phyloP scores from a whole-genome alignment of 2,797 vertebrate genomes.

The Enteromius viviparus region DNA sequence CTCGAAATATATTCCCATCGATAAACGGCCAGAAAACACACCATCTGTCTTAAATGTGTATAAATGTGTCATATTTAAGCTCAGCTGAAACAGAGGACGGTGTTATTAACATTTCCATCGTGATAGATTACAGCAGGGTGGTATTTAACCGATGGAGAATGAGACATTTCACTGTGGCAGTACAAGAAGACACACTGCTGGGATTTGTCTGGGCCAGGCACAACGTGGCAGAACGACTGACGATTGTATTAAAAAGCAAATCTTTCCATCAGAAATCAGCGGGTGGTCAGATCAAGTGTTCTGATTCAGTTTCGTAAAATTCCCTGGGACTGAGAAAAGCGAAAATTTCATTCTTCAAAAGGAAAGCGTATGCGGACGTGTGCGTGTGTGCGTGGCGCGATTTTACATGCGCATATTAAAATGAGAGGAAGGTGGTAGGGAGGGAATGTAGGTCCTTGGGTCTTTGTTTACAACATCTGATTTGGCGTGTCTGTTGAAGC shows the following conservation, averaged over 20 bases:
- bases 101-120: slow-evolving; percentile 47
- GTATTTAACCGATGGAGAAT: slow-evolving; percentile 68
- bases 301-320: slow-evolving; percentile 69
- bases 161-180: slow-evolving; percentile 44
- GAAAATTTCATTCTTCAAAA: slow-evolving; percentile 56
- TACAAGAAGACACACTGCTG: slow-evolving; percentile 72
- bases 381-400: slow-evolving; percentile 57
- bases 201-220: slow-evolving; percentile 77
- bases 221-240: slow-evolving; percentile 77
- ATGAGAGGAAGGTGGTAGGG: slow-evolving; percentile 65
- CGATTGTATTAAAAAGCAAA: slow-evolving; percentile 82
- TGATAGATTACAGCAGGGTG: slow-evolving; percentile 68
- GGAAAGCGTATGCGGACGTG: slow-evolving; percentile 56
- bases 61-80: slow-evolving; percentile 51
- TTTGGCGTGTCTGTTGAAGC: slow-evolving; percentile 74
- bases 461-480: slow-evolving; percentile 77
- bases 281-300: slow-evolving; percentile 80
- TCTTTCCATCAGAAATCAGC: slow-evolving; percentile 81
- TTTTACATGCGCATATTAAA: slow-evolving; percentile 76
- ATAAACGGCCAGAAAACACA: slow-evolving; percentile 42
- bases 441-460: slow-evolving; percentile 72
- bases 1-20: slow-evolving; percentile 41
- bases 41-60: slow-evolving; percentile 48
- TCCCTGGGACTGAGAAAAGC: slow-evolving; percentile 68
- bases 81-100: slow-evolving; percentile 40